Base-by-base conservation (phyloP, 2,888 invertebrate species). In the Leptura quadrifasciata region DNA sequence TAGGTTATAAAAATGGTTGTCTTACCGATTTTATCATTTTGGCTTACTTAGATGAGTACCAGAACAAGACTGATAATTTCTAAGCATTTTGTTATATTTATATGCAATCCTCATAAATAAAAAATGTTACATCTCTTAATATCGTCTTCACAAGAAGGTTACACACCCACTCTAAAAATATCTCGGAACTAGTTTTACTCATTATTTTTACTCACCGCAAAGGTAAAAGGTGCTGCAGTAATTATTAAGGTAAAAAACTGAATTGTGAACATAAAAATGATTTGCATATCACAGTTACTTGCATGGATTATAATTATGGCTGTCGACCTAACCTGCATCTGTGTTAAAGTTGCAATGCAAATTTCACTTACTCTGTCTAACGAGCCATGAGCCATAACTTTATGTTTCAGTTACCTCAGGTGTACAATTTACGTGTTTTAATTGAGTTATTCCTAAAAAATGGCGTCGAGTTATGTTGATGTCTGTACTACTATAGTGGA, bases 1-100 rank as follows among this genome's bases (percentile, higher is more conserved):
- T 31, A 3, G 2, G n/a, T 15, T n/a, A 20, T 63, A 20, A 27
- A 31, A 20, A 12, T 31, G 6, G 9, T 35, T 20, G 4, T 47
- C 63, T 63, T 63, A 63, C 63, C 63, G 47, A 63, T 39, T 63
- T 63, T 5, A 20, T 20, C 63, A 63, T 63, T 10, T 63, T 63
- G 63, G 1, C 39, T 63, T 35, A 63, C 17, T 35, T 63, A 63
- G 63, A 12, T 27, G 63, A 39, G 12, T 35, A 63, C 39, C 21
- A 18, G 27, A 39, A 35, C 63, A 35, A 39, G 20, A 63, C 63
- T 63, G 20, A 63, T 20, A 63, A 39, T 18, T 47, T 39, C 39
- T 10, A 9, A 18, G 18, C 39, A 20, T 15, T 35, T 63, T 18
- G 35, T 39, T 47, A 35, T 63, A 63, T 63, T 63, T 63, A 63